Base-by-base conservation (phyloP, 2,113 vertebrate genomes). In the Oncorhynchus kisutch region DNA sequence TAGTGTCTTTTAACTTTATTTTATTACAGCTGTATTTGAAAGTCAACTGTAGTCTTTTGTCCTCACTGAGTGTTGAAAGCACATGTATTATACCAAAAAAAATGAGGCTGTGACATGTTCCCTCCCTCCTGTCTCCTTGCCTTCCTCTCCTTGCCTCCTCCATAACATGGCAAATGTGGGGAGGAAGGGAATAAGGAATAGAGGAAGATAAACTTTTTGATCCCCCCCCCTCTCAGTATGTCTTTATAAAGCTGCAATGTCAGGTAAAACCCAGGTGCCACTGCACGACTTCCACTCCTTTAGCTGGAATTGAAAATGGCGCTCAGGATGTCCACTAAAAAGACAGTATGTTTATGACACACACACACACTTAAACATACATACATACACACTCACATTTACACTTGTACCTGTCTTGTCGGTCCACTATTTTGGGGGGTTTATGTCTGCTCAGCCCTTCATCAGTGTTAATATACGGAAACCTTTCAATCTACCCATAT, bases 271-370 rank as follows among this genome's bases (percentile, higher is more conserved):
- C 39, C 75, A 51, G 77, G 34, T 54, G 62, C 82, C 82, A 73
- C 70, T 80, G 77, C 27, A 79, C 57, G 75, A 82, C 70, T 92
- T 89, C 87, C 54, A 39, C 82, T 88, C 79, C 60, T 79, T 45
- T 81, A 77, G 79, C 75, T 85, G 78, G 82, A 82, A 85, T 84
- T 72, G 74, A 90, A 88, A 78, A 89, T 79, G 88, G 89, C 92
- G 88, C 91, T 92, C 77, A 82, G 77, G 69, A 87, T 84, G 54
- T 57, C 79, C 18, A 22, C 74, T 67, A 83, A 51, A 72, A 67
- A 81, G 75, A 85, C 74, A 59, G 79, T 87, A 82, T 84, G 51
- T 54, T 78, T 22, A 71, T 71, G 25, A 48, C 65, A 5, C 65
- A 34, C 45, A 34, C 45, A 25, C 39, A 27, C 74, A 27, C 81